Conservation (phyloP, 2,888 invertebrate species). For the Morpho deidamia region DNA sequence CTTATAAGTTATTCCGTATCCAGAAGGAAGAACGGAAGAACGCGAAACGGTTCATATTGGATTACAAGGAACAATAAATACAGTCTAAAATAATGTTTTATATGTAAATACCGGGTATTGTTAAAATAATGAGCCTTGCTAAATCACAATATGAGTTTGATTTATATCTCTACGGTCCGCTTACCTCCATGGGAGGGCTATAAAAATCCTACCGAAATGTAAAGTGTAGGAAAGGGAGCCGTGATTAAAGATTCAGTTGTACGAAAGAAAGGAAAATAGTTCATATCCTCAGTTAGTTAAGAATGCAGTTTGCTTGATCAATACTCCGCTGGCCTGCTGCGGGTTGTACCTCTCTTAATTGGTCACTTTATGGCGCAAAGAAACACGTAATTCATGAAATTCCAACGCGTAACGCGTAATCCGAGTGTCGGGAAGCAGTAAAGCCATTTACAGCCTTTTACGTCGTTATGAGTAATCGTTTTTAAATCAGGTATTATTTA, state of each 20-base stretch:
- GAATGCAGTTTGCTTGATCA: conserved; percentile 8
- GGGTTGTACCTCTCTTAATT: conserved; percentile 36
- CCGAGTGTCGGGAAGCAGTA: conserved; percentile 28
- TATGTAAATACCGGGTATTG: conserved; percentile 80
- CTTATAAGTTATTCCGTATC: conserved; percentile 54
- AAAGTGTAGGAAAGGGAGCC: conserved; percentile 26
- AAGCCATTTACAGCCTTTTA: conserved; percentile 28
- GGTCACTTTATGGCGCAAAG: conserved; percentile 38
- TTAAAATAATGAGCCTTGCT: conserved; percentile 82
- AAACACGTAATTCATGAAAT: conserved; percentile 37
- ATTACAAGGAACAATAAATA: conserved; percentile 59
- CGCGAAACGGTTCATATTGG: conserved; percentile 46
- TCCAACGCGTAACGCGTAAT: conserved; percentile 35
- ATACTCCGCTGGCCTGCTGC: conserved; percentile 17
- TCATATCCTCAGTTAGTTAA: conserved; percentile 12
- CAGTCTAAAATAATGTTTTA: conserved; percentile 69
- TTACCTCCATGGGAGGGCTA: conserved; percentile 71
- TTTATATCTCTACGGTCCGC: conserved; percentile 76
- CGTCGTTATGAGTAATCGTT: conserved; percentile 28
- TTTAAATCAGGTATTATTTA: conserved; percentile 27
- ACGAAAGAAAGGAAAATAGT: conserved; percentile 5
- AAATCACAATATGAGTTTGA: conserved; percentile 78
- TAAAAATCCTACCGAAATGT: conserved; percentile 53
- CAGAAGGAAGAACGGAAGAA: conserved; percentile 47
- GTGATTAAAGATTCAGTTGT: conserved; percentile 1